Conservation (phyloP, 2,888 invertebrate genomes). For the Oasisia sp. region DNA sequence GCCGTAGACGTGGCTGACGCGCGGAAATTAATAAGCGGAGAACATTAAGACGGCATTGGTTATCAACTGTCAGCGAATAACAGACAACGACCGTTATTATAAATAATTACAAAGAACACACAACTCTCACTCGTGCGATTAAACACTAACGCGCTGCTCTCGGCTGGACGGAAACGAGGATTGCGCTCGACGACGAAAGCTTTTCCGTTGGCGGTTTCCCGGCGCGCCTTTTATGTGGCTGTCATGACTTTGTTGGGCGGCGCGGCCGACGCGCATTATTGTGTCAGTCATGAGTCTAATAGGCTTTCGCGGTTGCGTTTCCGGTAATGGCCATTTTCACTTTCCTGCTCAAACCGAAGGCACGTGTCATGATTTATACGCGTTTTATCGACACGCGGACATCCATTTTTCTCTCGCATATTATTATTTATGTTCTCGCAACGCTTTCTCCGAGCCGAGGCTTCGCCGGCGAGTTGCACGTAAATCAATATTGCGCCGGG, state of each 20-base stretch:
- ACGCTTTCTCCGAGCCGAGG: neutral
- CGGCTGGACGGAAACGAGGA: neutral
- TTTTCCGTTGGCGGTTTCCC: neutral
- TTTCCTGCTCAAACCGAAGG: slow-evolving; percentile 17
- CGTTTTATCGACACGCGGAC: neutral
- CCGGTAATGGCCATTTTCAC: slow-evolving; percentile 11
- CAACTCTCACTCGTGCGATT: slow-evolving; percentile 4
- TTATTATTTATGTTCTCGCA: slow-evolving; percentile 8
- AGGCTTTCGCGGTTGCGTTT: slow-evolving; percentile 17
- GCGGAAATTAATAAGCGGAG: slow-evolving; percentile 6
- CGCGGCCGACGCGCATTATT: neutral
- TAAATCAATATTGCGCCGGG: neutral
- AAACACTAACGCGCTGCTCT: neutral
- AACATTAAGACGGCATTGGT: neutral
- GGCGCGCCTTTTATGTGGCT: neutral
- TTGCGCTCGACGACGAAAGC: neutral
- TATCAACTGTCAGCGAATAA: neutral
- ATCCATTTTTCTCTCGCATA: slow-evolving; percentile 13
- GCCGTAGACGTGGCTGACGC: neutral
- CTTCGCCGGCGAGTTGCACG: neutral
- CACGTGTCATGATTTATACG: slow-evolving; percentile 13
- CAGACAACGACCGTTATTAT: neutral
- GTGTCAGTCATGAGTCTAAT: slow-evolving; percentile 17
- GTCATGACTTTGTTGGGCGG: neutral
- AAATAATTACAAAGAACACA: slow-evolving; percentile 17